A percentile compares a stretch with the other conserved stretches of the same genome.
Evolutionary conservation across 2,888 invertebrate genomes (phyloP).

Genomic region (Polietes domitor): DNA sequence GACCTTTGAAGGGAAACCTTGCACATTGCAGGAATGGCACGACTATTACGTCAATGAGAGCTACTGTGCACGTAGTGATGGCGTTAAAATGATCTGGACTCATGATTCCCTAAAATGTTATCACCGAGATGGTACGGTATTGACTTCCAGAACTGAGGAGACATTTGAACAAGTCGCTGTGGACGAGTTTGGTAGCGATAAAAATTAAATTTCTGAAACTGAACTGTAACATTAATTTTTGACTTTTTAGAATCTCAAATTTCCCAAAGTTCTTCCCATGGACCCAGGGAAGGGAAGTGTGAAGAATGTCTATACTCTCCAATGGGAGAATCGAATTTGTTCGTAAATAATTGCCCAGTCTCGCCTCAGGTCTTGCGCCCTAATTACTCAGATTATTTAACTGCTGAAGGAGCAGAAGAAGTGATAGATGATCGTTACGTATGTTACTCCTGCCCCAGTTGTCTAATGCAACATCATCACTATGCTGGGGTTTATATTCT

Average conservation of each 20-base stretch:
- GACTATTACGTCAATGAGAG: slow-evolving; percentile 75
- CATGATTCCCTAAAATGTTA: slow-evolving; percentile 72
- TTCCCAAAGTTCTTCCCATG: slow-evolving; percentile 65
- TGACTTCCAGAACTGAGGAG: slow-evolving; percentile 68
- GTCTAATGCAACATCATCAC: slow-evolving; percentile 69
- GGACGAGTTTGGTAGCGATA: slow-evolving; percentile 70
- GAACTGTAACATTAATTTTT: not conserved
- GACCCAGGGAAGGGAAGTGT: not conserved
- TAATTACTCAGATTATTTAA: not conserved
- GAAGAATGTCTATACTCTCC: not conserved
- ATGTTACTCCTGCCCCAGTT: slow-evolving; percentile 63
- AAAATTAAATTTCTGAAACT: slow-evolving; percentile 51
- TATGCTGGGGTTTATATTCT: slow-evolving; percentile 71
- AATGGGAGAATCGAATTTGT: not conserved
- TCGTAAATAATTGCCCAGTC: not conserved
- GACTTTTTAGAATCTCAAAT: slow-evolving; percentile 49
- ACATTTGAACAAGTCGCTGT: slow-evolving; percentile 58
- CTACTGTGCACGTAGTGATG: slow-evolving; percentile 76
- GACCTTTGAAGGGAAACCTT: slow-evolving; percentile 68
- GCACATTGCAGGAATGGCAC: slow-evolving; percentile 74
- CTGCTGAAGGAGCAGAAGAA: slow-evolving; percentile 67
- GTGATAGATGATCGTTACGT: slow-evolving; percentile 63
- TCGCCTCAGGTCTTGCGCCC: not conserved
- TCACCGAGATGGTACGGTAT: slow-evolving; percentile 75
- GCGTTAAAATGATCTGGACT: slow-evolving; percentile 75